phyloP scores from a whole-genome alignment of 1,140 invertebrate genomes.

The Drosophila lacertosa region DNA sequence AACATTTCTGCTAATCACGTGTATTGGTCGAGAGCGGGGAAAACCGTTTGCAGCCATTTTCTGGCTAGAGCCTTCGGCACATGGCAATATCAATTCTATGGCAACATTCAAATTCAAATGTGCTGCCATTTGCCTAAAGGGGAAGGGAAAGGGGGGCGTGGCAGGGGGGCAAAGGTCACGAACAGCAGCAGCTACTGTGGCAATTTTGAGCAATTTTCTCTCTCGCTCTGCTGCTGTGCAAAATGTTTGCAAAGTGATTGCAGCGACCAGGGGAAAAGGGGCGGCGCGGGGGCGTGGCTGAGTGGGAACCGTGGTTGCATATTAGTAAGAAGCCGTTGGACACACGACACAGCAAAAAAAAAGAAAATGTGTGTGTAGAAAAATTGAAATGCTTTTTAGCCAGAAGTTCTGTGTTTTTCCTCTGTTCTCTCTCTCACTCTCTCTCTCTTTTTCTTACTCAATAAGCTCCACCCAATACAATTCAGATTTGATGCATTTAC shows the following conservation, averaged over 20 bases:
- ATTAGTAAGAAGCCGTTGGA: slow-evolving; percentile 63
- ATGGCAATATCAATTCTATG: slow-evolving; percentile 59
- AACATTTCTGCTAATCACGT: slow-evolving; percentile 57
- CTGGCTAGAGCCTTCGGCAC: neutral
- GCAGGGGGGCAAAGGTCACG: slow-evolving; percentile 35
- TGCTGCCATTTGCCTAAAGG: slow-evolving; percentile 14
- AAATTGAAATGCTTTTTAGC: slow-evolving; percentile 73
- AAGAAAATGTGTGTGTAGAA: slow-evolving; percentile 47
- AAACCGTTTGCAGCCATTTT: slow-evolving; percentile 16
- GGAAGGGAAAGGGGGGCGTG: neutral
- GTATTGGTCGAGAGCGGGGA: slow-evolving; percentile 20
- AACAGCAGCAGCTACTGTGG: slow-evolving; percentile 36
- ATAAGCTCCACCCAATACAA: slow-evolving; percentile 56
- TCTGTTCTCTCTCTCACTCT: neutral
- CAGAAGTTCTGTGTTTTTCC: slow-evolving; percentile 20
- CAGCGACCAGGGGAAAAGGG: slow-evolving; percentile 6
- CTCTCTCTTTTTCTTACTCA: slow-evolving; percentile 25
- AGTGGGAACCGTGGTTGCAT: slow-evolving; percentile 41
- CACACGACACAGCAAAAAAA: no score
- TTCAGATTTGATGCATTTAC: slow-evolving; percentile 79
- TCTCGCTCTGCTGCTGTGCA: slow-evolving; percentile 15
- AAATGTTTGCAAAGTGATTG: slow-evolving; percentile 51
- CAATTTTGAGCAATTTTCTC: slow-evolving; percentile 42
- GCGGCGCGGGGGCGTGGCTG: neutral
- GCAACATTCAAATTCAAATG: slow-evolving; percentile 58